Conservation (phyloP, 2,113 vertebrate genomes). For the Campylomormyrus tamandua region DNA sequence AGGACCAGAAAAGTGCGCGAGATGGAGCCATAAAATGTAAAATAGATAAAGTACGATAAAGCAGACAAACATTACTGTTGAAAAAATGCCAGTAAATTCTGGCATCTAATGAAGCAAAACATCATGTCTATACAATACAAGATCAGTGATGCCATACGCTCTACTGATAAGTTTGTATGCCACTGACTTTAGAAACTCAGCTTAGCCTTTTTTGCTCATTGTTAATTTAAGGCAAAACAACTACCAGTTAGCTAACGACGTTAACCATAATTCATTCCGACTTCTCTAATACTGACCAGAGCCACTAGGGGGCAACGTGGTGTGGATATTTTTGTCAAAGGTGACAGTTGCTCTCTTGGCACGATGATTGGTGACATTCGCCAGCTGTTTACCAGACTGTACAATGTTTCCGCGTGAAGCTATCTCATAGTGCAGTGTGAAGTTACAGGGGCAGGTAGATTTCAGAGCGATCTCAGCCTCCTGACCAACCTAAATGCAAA, state of each 20-base stretch:
- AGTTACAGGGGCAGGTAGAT: conserved; percentile 84
- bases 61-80: background rate
- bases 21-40: background rate
- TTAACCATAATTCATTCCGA: background rate
- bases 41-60: background rate
- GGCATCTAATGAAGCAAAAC: background rate
- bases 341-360: conserved; percentile 62
- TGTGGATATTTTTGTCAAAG: conserved; percentile 60
- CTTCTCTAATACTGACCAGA: conserved; percentile 45
- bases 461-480: conserved; percentile 71
- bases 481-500: conserved; percentile 66
- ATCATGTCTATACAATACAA: background rate
- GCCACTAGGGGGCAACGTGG: conserved; percentile 47
- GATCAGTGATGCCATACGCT: background rate
- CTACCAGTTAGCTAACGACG: background rate
- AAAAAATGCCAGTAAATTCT: background rate
- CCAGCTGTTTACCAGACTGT: conserved; percentile 67
- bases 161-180: background rate
- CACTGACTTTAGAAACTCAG: background rate
- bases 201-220: background rate
- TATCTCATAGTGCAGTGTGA: conserved; percentile 81
- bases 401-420: conserved; percentile 81
- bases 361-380: conserved; percentile 60
- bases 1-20: no score
- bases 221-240: background rate